These are phyloP conservation scores for Trachurus trachurus DNA, from an alignment of 2,797 vertebrate species.

Conservation along the genomic window DNA sequence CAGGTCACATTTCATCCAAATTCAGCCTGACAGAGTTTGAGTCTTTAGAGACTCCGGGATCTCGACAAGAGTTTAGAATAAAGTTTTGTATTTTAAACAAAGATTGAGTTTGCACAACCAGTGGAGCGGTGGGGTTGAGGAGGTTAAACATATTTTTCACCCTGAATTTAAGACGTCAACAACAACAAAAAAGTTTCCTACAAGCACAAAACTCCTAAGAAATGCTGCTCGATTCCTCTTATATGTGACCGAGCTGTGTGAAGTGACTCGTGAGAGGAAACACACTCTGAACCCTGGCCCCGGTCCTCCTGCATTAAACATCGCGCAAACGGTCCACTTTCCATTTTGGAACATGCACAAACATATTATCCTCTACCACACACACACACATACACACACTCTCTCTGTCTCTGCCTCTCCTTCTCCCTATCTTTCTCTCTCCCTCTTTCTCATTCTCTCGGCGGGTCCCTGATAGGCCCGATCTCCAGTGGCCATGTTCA, in stretches of 20 bases:
- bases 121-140: neutral
- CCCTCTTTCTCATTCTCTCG: slow-evolving; percentile 17
- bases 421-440: neutral
- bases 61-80: neutral
- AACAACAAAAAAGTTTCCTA: neutral
- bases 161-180: slow-evolving; percentile 27
- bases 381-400: slow-evolving; percentile 1
- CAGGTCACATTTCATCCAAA: neutral
- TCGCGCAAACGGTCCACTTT: slow-evolving; percentile 55
- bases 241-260: slow-evolving; percentile 56
- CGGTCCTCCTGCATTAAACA: slow-evolving; percentile 74
- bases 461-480: slow-evolving; percentile 74
- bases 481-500: slow-evolving; percentile 81
- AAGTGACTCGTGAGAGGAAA: slow-evolving; percentile 66
- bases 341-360: slow-evolving; percentile 59
- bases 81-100: slow-evolving; percentile 10
- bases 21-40: neutral
- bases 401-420: neutral
- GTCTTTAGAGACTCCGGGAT: slow-evolving; percentile 11
- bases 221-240: slow-evolving; percentile 30
- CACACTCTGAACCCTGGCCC: slow-evolving; percentile 60
- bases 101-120: neutral
- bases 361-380: slow-evolving; percentile 56
- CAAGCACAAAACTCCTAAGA: slow-evolving; percentile 3
- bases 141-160: slow-evolving; percentile 29